Evolutionary conservation across 2,113 vertebrate species (phyloP).

Genomic region (Narcine bancroftii): DNA sequence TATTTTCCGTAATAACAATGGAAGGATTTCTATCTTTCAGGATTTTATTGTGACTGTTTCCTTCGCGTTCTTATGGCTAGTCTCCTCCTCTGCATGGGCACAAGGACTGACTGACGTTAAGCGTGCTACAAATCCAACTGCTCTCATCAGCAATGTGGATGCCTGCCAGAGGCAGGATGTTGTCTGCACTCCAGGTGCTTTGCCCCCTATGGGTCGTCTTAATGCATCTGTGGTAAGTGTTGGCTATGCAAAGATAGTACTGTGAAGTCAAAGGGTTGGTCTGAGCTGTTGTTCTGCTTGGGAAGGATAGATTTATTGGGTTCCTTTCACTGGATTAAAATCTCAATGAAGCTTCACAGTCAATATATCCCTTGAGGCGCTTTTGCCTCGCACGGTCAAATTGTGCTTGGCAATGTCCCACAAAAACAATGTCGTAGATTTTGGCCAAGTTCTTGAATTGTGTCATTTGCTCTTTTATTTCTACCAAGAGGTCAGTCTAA

Average conservation of each 20-base stretch:
- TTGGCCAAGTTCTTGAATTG: not conserved
- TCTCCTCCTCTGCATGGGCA: slow-evolving; percentile 82
- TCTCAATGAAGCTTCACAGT: not conserved
- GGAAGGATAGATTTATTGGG: too few species aligned
- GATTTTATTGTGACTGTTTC: slow-evolving; percentile 75
- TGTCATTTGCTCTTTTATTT: not conserved
- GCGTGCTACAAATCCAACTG: slow-evolving; percentile 58
- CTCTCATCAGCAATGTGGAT: slow-evolving; percentile 45
- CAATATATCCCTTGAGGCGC: too few species aligned
- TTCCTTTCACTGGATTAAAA: too few species aligned
- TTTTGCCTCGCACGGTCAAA: too few species aligned
- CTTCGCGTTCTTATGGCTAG: slow-evolving; percentile 85
- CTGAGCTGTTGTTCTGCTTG: not conserved
- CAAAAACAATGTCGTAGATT: too few species aligned
- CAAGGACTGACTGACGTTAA: slow-evolving; percentile 83
- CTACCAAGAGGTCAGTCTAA: not conserved
- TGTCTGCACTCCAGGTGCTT: slow-evolving; percentile 56
- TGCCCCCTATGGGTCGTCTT: slow-evolving; percentile 74
- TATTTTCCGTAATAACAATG: too few species aligned
- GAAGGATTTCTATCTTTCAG: slow-evolving; percentile 46
- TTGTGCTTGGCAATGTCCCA: too few species aligned
- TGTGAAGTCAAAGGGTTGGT: not conserved
- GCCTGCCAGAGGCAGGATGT: slow-evolving; percentile 47
- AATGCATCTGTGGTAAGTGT: slow-evolving; percentile 87
- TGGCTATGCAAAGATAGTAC: not conserved